These are phyloP conservation scores for Enteromius trimaculatus DNA, from an alignment of 2,797 vertebrate genomes.

Conservation along the genomic window DNA sequence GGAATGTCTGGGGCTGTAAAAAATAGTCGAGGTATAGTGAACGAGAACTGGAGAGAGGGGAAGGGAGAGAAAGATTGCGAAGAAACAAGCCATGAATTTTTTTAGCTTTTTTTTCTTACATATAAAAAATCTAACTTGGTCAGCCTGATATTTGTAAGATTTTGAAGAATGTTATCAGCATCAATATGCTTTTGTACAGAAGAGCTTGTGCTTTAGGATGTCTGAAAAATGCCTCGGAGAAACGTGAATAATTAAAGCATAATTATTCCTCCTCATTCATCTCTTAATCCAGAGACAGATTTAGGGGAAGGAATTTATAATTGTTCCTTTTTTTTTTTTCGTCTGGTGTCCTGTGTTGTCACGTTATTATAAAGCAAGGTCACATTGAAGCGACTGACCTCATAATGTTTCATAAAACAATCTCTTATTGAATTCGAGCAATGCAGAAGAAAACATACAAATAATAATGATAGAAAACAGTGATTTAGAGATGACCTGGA, in stretches of 20 bases:
- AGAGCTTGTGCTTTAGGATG: slow-evolving; percentile 84
- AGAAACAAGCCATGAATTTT: slow-evolving; percentile 84
- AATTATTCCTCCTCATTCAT: slow-evolving; percentile 92
- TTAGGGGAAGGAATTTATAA: slow-evolving; percentile 88
- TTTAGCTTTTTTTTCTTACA: slow-evolving; percentile 66
- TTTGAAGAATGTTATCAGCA: slow-evolving; percentile 28
- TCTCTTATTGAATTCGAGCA: slow-evolving; percentile 72
- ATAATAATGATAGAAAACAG: slow-evolving; percentile 66
- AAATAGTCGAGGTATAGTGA: slow-evolving; percentile 80
- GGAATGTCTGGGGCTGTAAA: slow-evolving; percentile 87
- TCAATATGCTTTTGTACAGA: slow-evolving; percentile 77
- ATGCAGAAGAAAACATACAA: slow-evolving; percentile 22
- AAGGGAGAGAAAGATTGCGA: slow-evolving; percentile 81
- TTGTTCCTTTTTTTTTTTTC: slow-evolving; percentile 62
- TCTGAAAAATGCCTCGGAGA: slow-evolving; percentile 86
- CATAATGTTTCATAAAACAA: slow-evolving; percentile 83
- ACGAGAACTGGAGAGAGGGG: slow-evolving; percentile 18
- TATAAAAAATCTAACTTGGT: slow-evolving; percentile 53
- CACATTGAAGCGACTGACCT: slow-evolving; percentile 89
- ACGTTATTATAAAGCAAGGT: slow-evolving; percentile 84
- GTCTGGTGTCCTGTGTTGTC: slow-evolving; percentile 83
- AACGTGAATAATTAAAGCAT: slow-evolving; percentile 91
- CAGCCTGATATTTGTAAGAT: slow-evolving; percentile 62
- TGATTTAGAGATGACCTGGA: slow-evolving; percentile 46
- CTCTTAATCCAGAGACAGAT: slow-evolving; percentile 86